Conservation (phyloP, 1,140 invertebrate species). For the Drosophila tristis region DNA sequence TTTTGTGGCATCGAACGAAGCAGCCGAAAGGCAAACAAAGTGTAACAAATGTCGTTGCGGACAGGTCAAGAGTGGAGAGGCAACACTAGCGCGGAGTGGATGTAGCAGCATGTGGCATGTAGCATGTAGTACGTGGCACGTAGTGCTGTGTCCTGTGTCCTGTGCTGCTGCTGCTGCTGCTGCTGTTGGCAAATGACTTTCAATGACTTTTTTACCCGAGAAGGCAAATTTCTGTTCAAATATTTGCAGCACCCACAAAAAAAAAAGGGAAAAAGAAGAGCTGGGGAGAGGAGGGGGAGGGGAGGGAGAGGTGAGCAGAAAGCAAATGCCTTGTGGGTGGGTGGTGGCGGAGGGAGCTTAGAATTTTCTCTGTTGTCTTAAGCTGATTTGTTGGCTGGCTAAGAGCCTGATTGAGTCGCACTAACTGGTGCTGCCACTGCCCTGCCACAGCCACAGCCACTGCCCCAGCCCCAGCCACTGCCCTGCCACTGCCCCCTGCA, state of each 20-base stretch:
- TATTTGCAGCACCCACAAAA: slow-evolving; percentile 43
- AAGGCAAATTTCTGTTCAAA: slow-evolving; percentile 61
- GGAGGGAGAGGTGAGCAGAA: not conserved
- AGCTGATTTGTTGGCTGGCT: slow-evolving; percentile 75
- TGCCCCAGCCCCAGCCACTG: no score
- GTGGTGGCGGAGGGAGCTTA: not conserved
- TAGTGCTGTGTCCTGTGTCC: no score
- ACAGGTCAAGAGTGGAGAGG: slow-evolving; percentile 13
- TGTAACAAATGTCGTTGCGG: slow-evolving; percentile 76
- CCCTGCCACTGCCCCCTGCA: not conserved
- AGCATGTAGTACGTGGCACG: no score
- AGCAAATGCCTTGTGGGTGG: slow-evolving; percentile 6
- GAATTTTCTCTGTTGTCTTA: slow-evolving; percentile 64
- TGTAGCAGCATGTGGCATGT: not conserved
- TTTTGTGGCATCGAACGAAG: slow-evolving; percentile 15
- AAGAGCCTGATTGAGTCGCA: slow-evolving; percentile 71
- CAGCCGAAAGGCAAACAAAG: slow-evolving; percentile 76
- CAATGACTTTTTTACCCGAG: slow-evolving; percentile 51
- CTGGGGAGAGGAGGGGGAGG: no score
- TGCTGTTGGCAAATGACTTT: slow-evolving; percentile 74
- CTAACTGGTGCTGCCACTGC: no score
- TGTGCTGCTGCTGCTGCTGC: slow-evolving; percentile 3
- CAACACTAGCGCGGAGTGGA: no score
- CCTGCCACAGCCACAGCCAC: not conserved
- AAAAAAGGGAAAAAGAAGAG: not conserved